Evolutionary conservation across 2,113 vertebrate species (phyloP).

Genomic region (Ceuthmochares aereus): DNA sequence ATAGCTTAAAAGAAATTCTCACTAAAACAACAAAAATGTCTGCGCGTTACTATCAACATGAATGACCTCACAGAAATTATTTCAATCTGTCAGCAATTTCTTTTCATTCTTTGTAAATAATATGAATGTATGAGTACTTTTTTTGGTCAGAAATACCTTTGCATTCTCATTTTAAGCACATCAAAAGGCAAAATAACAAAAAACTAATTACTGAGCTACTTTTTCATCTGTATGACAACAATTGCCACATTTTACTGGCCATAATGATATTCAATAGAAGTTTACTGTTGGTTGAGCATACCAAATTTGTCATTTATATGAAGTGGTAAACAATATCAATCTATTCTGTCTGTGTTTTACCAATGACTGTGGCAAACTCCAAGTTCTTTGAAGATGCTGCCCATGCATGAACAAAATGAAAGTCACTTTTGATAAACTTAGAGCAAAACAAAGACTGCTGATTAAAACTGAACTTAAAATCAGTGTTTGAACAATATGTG

Average conservation of each 20-base stretch:
- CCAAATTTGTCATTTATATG: slow-evolving; percentile 11
- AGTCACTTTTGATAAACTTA: slow-evolving; percentile 17
- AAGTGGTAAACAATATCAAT: neutral
- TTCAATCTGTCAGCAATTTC: slow-evolving; percentile 70
- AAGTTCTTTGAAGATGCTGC: slow-evolving; percentile 24
- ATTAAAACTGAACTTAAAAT: neutral
- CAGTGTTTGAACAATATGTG: neutral
- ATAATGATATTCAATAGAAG: slow-evolving; percentile 27
- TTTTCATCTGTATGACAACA: slow-evolving; percentile 31
- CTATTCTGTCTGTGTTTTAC: slow-evolving; percentile 19
- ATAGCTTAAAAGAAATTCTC: slow-evolving; percentile 31
- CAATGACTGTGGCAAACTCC: slow-evolving; percentile 33
- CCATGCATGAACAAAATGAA: neutral
- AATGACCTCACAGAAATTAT: slow-evolving; percentile 66
- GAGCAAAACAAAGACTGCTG: slow-evolving; percentile 33
- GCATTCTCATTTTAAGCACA: slow-evolving; percentile 16
- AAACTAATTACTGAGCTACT: slow-evolving; percentile 47
- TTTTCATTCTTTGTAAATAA: slow-evolving; percentile 37
- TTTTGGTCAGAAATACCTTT: neutral
- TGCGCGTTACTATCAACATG: slow-evolving; percentile 2
- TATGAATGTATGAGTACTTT: slow-evolving; percentile 22
- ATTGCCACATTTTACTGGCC: slow-evolving; percentile 34
- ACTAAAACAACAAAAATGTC: slow-evolving; percentile 55
- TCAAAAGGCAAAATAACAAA: slow-evolving; percentile 46
- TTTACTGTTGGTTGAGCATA: slow-evolving; percentile 56